A percentile compares a stretch with the other conserved stretches of the same genome.
Conservation (phyloP, 2,797 vertebrate genomes). For the Galagoides demidoff region DNA sequence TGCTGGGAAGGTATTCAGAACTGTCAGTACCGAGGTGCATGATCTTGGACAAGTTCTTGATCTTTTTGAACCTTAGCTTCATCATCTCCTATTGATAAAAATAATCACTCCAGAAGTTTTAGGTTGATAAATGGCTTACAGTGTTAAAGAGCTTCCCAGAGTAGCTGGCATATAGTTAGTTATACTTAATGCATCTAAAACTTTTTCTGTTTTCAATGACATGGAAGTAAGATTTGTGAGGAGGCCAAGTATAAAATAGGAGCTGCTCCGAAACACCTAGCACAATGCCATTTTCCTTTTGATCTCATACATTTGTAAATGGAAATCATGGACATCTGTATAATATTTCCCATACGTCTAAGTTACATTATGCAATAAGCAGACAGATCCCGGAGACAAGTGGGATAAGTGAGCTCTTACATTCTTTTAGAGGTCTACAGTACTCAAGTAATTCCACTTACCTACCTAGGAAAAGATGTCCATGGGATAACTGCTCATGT, state of each 20-base stretch:
- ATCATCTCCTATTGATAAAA: not conserved
- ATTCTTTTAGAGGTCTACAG: not conserved
- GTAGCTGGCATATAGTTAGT: not conserved
- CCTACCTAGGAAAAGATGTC: not conserved
- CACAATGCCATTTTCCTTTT: not conserved
- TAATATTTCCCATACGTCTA: not conserved
- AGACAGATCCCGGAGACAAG: not conserved
- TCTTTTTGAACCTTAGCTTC: slow-evolving; percentile 4
- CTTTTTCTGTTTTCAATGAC: not conserved
- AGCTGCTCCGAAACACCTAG: not conserved
- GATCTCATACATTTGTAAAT: not conserved
- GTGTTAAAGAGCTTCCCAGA: not conserved
- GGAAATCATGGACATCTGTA: not conserved
- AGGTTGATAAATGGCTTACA: not conserved
- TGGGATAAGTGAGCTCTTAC: not conserved
- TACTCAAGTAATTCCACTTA: slow-evolving; percentile 1
- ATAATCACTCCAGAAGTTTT: not conserved
- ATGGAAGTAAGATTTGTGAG: slow-evolving; percentile 26
- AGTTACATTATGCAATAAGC: not conserved
- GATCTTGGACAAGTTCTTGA: not conserved
- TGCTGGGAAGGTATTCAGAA: not conserved
- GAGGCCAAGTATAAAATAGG: slow-evolving; percentile 10
- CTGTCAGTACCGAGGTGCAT: not conserved
- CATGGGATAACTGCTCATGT: not conserved
- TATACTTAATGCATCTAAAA: not conserved